Evolutionary conservation across 2,888 invertebrate genomes (phyloP).

Genomic region (Drosophila koepferae): DNA sequence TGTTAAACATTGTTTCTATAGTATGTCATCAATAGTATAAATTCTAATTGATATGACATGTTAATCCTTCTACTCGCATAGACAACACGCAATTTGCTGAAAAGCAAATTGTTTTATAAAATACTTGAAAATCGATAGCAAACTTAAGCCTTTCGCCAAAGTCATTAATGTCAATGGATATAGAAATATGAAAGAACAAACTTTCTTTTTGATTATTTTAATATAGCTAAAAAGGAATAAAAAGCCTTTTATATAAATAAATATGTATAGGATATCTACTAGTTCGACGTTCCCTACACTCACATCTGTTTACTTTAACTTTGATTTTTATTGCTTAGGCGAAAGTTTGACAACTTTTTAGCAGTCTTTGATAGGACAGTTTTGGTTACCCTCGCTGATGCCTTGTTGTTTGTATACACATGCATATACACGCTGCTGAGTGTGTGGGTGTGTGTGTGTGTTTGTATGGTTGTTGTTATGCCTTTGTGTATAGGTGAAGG

Average conservation of each 20-base stretch:
- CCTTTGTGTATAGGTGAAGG: conserved; percentile 17
- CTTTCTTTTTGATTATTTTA: neutral
- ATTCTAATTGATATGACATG: neutral
- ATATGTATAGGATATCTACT: neutral
- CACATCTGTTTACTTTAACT: neutral
- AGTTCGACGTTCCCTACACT: neutral
- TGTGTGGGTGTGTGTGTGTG: neutral
- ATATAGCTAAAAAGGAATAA: too few species aligned
- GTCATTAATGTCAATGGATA: too few species aligned
- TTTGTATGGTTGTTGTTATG: neutral
- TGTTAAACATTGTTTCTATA: neutral
- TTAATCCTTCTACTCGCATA: too few species aligned
- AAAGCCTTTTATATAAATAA: too few species aligned
- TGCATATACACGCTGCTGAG: neutral
- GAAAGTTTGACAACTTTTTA: neutral
- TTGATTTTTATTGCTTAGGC: neutral
- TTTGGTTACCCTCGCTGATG: conserved; percentile 22
- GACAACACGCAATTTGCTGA: neutral
- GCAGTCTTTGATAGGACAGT: conserved; percentile 6
- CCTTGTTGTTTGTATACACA: neutral
- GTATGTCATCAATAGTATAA: neutral
- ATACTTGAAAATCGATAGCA: neutral
- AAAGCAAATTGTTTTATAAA: neutral
- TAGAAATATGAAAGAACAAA: neutral
- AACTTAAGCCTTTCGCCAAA: neutral